Evolutionary conservation across 1,140 invertebrate genomes (phyloP), one percentile per base, ranked within the genome.

Genomic region (Atta colombica): DNA sequence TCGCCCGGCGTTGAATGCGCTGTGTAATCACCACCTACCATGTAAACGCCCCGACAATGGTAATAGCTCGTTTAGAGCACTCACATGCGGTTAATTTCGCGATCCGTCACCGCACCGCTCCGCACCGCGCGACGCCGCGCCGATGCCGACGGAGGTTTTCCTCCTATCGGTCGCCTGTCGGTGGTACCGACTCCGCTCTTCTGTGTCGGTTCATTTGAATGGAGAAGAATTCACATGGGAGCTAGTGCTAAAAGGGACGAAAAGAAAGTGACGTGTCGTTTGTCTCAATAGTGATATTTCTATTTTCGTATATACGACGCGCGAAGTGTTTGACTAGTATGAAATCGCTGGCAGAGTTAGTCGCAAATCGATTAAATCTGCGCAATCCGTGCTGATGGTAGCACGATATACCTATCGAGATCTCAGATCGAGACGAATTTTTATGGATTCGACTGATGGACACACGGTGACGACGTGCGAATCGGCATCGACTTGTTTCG

Each of bases 71-170:
- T 89, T 89, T 88, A 78, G 74, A 72, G 71, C 60, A 89, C 74
- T 89, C 63, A 87, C 88, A 86, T 88, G 88, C 87, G 71, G 88
- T 89, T 89, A 89, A 89, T 88, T 85, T 86, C 74, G 87, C 87
- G 77, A 63, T 63, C 35, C 71, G 51, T 39, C 60, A 8, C 63
- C 49, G 49, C 49, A 3, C 49, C 61, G 60, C 53, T 7, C 58
- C 35, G 28, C 28, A 5, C 49, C 51, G 66, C 66, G 4, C 35
- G 35, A 69, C 39, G 7, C 8, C n/a, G 72, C 53, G n/a, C 21
- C 21, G 61, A 25, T 1, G 77, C 3, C 25, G 63, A 39, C 14
- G 25, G 21, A 58, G 31, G 6, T 71, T 81, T 81, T 66, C 18
- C 60, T 58, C 51, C 65, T 39, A 71, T 81, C 65, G 65, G 31